A percentile compares a stretch with the other conserved stretches of the same genome.
These are phyloP conservation scores for Girardia tigrina DNA, from an alignment of 2,888 invertebrate genomes.

Conservation along the genomic window DNA sequence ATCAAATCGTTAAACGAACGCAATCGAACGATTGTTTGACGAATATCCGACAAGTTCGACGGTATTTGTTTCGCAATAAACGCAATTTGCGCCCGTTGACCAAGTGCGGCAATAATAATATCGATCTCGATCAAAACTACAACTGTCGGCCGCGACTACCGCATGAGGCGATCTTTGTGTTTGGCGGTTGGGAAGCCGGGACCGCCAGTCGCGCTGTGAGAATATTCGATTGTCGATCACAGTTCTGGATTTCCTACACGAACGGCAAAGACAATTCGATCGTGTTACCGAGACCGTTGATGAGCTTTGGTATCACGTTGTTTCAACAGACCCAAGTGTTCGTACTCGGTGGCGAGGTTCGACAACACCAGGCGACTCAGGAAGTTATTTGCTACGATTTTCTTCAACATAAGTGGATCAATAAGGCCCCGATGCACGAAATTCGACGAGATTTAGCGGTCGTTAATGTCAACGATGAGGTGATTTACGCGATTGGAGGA, in stretches of 20 bases:
- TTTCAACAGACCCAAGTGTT: constrained; percentile 17
- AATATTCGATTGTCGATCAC: constrained; percentile 16
- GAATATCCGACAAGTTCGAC: constrained; percentile 21
- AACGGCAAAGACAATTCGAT: constrained; percentile 1
- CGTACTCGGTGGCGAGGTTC: constrained; percentile 27
- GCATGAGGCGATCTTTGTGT: constrained; percentile 33
- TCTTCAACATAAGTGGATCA: constrained; percentile 5
- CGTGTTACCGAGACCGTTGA: constrained; percentile 24
- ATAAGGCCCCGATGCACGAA: constrained; percentile 32
- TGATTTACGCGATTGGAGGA: constrained; percentile 34
- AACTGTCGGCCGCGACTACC: constrained; percentile 25
- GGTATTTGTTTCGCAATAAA: constrained; percentile 27
- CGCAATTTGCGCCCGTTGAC: constrained; percentile 29
- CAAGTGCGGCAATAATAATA: background rate
- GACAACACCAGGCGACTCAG: constrained; percentile 27
- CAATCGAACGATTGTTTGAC: constrained; percentile 29
- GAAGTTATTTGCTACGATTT: constrained; percentile 28
- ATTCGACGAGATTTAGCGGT: constrained; percentile 28
- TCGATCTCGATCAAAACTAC: background rate
- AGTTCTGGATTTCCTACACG: constrained; percentile 16
- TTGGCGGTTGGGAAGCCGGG: constrained; percentile 29
- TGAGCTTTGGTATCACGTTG: constrained; percentile 31
- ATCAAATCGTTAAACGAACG: background rate
- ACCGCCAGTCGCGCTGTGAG: background rate
- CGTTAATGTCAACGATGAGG: constrained; percentile 26